These are phyloP conservation scores for Astyanax mexicanus DNA, from an alignment of 2,797 vertebrate species.

Conservation along the genomic window DNA sequence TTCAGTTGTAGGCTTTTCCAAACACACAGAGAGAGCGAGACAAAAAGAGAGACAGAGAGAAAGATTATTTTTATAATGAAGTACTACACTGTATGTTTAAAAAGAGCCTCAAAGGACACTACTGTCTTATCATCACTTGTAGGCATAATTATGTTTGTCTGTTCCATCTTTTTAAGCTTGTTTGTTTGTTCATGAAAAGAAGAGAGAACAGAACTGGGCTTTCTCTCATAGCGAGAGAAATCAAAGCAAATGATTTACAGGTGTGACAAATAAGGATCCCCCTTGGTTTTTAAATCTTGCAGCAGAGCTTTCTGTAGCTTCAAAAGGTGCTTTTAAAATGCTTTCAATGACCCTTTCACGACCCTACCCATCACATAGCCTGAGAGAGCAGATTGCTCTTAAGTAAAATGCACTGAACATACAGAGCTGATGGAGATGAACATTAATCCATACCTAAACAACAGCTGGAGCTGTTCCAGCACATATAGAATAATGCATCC, in stretches of 20 bases:
- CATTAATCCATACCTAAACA: background rate
- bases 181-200: background rate
- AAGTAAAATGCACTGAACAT: background rate
- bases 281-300: background rate
- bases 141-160: background rate
- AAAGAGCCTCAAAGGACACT: background rate
- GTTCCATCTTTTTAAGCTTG: background rate
- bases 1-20: too few relatives aligned
- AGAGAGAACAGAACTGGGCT: background rate
- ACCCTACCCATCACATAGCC: background rate
- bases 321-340: constrained; percentile 5
- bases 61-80: background rate
- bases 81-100: background rate
- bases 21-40: background rate
- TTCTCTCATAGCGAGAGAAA: background rate
- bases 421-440: background rate
- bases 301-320: background rate
- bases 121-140: background rate
- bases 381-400: background rate
- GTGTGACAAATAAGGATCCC: background rate
- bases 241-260: background rate
- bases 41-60: background rate
- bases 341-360: background rate
- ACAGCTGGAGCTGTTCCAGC: background rate
- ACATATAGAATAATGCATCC: background rate